Base-by-base conservation (phyloP, 2,888 invertebrate genomes). In the Mystacides longicornis region DNA sequence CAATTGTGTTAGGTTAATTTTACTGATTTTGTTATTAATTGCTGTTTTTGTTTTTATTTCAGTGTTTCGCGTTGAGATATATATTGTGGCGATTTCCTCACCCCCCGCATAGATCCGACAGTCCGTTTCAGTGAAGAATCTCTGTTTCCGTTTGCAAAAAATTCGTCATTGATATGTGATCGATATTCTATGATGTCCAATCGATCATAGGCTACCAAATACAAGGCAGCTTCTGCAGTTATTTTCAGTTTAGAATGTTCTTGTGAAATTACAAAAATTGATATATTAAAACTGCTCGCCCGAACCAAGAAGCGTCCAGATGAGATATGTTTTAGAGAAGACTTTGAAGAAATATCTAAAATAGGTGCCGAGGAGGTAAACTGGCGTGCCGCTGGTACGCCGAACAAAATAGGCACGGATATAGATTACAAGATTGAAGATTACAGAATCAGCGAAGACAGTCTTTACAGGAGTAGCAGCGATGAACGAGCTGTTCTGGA, bases 331-430 rank as follows among this genome's bases (percentile, higher is more conserved):
- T 47, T 47, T 31, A 47, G 19, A 37, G 20, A 23, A 21, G 23
- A 48, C 37, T 33, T 27, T 20, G 53, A 22, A 42, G 37, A 54
- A 54, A 23, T 16, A 33, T 49, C 27, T 49, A 54, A 49, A 54
- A 54, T 54, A 54, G 54, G 54, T 49, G 54, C 54, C 42, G 54
- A 54, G 31, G 49, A 54, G 23, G 49, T 31, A 5, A 47, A 23
- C n/a, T 54, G 54, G 54, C 54, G 54, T 54, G 54, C 54, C 54
- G 46, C 20, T n/a, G 54, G 54, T 54, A 49, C 54, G 54, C 54
- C 54, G 22, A 37, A 49, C 54, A 54, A 54, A 23, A 42, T 42
- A 49, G 54, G 49, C 37, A 47, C 27, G 3, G 54, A 49, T 37
- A 19, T 33, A 22, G 49, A 22, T 9, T 54, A 43, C 54, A 54